Conservation (phyloP, 2,888 invertebrate genomes). For the Ormyrus nitidulus region DNA sequence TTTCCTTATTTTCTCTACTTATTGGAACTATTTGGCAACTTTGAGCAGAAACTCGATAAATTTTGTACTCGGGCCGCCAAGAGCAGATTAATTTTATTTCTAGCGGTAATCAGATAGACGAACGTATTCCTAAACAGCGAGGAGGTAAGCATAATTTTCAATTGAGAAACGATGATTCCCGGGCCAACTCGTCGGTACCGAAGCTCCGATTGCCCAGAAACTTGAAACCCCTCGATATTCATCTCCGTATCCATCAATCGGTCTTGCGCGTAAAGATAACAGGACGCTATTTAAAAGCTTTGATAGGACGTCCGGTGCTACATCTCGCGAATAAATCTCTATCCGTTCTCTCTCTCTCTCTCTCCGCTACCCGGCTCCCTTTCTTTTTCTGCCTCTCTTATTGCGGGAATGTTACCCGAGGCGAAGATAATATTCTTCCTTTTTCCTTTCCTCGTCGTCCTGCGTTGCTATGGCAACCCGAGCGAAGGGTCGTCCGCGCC, state of each 20-base stretch:
- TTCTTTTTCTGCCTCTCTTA: not conserved
- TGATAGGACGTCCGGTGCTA: not conserved
- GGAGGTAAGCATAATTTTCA: too few relatives aligned
- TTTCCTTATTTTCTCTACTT: too few relatives aligned
- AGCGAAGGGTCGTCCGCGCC: not conserved
- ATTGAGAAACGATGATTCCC: too few relatives aligned
- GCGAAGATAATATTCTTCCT: constrained; percentile 17
- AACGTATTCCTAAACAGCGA: too few relatives aligned
- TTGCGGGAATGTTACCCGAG: not conserved
- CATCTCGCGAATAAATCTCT: constrained; percentile 10
- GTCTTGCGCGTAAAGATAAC: not conserved
- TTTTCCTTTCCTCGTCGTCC: constrained; percentile 1
- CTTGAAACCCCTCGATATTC: too few relatives aligned
- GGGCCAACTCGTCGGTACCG: too few relatives aligned
- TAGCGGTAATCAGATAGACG: too few relatives aligned
- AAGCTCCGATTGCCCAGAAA: not conserved
- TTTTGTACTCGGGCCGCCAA: too few relatives aligned
- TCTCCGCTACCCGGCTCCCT: not conserved
- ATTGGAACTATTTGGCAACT: too few relatives aligned
- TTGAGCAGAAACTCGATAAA: too few relatives aligned
- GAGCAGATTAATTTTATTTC: too few relatives aligned
- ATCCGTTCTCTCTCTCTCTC: constrained; percentile 1
- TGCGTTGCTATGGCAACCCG: constrained; percentile 19
- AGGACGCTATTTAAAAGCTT: constrained; percentile 20
- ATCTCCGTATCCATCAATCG: not conserved